Percentiles rank a stretch among this genome's conserved stretches.
Conservation (phyloP, 2,888 invertebrate genomes). For the Allygus modestus region DNA sequence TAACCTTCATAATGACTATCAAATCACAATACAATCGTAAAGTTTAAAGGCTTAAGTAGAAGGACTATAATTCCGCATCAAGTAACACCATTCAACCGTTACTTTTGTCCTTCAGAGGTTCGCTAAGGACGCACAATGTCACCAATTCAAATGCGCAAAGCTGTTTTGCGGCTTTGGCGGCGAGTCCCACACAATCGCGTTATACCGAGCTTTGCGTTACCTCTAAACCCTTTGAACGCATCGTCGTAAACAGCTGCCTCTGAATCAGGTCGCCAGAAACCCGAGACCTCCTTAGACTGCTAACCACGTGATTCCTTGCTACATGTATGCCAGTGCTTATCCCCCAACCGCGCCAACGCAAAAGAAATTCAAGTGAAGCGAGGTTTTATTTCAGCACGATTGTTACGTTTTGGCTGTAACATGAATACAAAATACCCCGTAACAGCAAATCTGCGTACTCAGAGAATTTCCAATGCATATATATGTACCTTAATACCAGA, state of each 20-base stretch:
- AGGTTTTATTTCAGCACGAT: no score
- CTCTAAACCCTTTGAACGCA: conserved; percentile 19
- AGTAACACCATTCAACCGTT: not conserved
- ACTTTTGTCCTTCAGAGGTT: not conserved
- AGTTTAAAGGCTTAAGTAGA: no score
- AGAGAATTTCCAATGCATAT: no score
- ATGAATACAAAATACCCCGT: no score
- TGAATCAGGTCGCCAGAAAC: conserved; percentile 12
- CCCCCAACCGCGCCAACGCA: not conserved
- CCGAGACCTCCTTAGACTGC: not conserved
- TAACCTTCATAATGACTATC: no score
- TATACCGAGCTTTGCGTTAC: not conserved
- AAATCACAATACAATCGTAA: no score
- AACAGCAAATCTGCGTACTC: no score
- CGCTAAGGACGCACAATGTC: conserved; percentile 6
- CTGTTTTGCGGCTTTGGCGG: conserved; percentile 45
- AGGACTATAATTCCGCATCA: no score
- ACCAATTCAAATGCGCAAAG: conserved; percentile 19
- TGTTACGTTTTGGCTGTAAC: no score
- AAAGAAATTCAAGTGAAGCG: no score
- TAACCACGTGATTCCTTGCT: not conserved
- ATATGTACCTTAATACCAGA: no score
- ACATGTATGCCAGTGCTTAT: no score
- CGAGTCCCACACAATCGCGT: conserved; percentile 24
- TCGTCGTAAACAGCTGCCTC: conserved; percentile 27